Percentiles rank a stretch among this genome's conserved stretches.
Conservation (phyloP, 2,113 vertebrate species). For the Enhydra lutris region DNA sequence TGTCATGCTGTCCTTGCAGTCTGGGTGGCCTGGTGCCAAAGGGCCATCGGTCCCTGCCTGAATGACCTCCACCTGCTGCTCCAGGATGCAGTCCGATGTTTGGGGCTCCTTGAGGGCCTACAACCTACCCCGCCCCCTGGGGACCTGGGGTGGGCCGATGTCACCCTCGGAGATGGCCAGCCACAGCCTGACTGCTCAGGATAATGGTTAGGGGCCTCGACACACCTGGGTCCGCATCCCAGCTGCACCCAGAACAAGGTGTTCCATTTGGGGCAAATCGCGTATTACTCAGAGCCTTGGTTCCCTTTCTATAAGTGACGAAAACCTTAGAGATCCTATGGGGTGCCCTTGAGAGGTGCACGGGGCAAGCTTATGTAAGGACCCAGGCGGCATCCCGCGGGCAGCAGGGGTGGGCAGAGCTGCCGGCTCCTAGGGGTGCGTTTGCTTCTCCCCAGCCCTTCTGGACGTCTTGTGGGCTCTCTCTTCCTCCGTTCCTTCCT, state of each 20-base stretch:
- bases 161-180: background rate
- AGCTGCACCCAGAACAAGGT: background rate
- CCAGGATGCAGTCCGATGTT: background rate
- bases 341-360: no score
- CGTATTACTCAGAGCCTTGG: background rate
- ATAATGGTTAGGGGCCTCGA: background rate
- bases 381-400: accelerated
- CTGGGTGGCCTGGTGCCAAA: background rate
- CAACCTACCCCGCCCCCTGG: accelerated
- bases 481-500: background rate
- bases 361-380: accelerated
- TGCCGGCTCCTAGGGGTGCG: accelerated
- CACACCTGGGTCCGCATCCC: background rate
- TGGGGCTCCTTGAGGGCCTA: background rate
- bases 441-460: background rate
- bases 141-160: background rate
- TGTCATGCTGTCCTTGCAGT: background rate
- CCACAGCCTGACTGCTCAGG: background rate
- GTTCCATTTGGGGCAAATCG: background rate
- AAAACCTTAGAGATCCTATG: accelerated
- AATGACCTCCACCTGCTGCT: accelerated
- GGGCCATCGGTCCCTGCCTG: background rate
- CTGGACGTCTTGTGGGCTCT: background rate
- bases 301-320: background rate
- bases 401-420: accelerated